These are phyloP conservation scores for Urocitellus parryii DNA, from an alignment of 2,113 vertebrate species.

Conservation along the genomic window DNA sequence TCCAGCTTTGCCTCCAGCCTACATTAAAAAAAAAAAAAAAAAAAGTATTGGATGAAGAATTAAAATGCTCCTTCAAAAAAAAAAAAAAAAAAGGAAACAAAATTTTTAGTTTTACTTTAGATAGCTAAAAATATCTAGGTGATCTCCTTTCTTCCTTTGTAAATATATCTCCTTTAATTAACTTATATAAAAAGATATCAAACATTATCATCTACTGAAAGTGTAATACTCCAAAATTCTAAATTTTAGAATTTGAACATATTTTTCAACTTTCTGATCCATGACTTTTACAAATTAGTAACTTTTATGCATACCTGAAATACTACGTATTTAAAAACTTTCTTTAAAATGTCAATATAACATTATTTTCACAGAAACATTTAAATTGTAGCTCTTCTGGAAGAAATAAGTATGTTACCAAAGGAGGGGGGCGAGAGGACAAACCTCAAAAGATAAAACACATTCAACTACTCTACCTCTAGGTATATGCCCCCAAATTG, in stretches of 20 bases:
- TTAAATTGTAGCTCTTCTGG: slow-evolving; percentile 31
- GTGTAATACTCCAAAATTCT: not conserved
- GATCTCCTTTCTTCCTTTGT: not conserved
- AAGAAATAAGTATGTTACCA: not conserved
- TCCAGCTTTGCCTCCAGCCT: slow-evolving; percentile 99
- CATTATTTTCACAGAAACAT: slow-evolving; percentile 33
- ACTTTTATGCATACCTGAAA: not conserved
- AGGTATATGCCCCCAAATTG: not conserved
- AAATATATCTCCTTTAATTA: not conserved
- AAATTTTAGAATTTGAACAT: not conserved
- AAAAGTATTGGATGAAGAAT: not conserved
- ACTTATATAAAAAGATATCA: not conserved
- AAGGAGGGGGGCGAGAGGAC: not conserved
- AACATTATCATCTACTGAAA: slow-evolving; percentile 14
- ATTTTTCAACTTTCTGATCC: slow-evolving; percentile 15
- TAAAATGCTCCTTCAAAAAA: slow-evolving; percentile 15
- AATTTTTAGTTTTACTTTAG: slow-evolving; percentile 22
- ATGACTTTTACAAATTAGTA: slow-evolving; percentile 23
- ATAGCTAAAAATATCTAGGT: not conserved
- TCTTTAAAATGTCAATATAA: not conserved
- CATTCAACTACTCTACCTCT: not conserved
- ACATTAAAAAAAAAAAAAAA: not conserved
- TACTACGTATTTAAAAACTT: not conserved
- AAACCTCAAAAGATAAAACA: not conserved
- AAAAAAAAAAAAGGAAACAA: not conserved